A percentile compares a stretch with the other conserved stretches of the same genome.
phyloP scores from a whole-genome alignment of 2,888 invertebrate genomes.

The Unio pictorum region DNA sequence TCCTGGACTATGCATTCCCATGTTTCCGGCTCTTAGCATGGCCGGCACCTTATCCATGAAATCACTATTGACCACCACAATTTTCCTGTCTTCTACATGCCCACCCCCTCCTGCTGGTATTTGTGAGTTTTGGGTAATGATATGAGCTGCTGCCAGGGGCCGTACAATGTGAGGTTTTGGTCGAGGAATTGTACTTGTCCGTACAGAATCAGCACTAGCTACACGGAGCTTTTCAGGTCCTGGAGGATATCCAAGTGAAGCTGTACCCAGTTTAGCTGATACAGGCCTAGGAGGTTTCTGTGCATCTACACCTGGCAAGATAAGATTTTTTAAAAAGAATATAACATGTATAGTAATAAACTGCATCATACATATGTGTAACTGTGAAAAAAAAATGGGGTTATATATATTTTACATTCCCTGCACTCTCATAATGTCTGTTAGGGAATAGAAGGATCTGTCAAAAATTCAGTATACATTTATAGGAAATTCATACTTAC shows the following conservation, averaged over 20 bases:
- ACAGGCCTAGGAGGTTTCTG: constrained; percentile 43
- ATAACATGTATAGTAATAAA: too few species aligned
- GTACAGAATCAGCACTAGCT: constrained; percentile 43
- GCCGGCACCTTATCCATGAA: constrained; percentile 52
- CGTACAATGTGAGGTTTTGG: constrained; percentile 43
- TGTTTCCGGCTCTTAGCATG: constrained; percentile 21
- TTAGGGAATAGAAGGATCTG: too few species aligned
- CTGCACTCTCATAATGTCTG: too few species aligned
- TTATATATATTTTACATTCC: too few species aligned
- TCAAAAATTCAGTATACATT: too few species aligned
- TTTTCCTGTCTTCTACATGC: constrained; percentile 33
- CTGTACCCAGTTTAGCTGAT: constrained; percentile 37
- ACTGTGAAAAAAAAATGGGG: too few species aligned
- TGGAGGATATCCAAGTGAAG: constrained; percentile 13
- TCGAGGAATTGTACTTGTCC: constrained; percentile 35
- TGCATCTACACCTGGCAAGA: constrained; percentile 5
- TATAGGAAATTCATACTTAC: too few species aligned
- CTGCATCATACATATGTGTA: too few species aligned
- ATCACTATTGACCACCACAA: constrained; percentile 51
- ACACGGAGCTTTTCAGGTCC: constrained; percentile 33
- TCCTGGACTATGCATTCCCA: neutral
- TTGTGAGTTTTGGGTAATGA: constrained; percentile 45
- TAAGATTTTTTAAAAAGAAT: neutral
- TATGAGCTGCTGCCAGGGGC: constrained; percentile 63
- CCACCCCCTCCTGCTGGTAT: constrained; percentile 11